These are phyloP conservation scores for Linnaemya tessellans DNA, from an alignment of 2,888 invertebrate genomes.

Conservation along the genomic window DNA sequence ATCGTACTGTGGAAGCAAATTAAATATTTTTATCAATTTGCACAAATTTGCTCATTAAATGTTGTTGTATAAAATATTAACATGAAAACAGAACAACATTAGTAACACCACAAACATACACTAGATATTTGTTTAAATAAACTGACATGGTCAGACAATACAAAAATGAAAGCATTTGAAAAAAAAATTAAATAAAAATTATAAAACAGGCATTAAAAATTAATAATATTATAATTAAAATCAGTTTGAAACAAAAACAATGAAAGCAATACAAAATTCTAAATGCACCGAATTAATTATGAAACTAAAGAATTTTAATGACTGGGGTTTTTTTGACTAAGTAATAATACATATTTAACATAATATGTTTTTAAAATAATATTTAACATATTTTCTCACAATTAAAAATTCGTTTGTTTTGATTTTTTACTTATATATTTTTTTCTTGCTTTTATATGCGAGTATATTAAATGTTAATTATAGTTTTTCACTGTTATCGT, in stretches of 20 bases:
- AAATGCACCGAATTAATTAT: background rate
- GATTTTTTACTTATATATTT: background rate
- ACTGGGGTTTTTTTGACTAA: background rate
- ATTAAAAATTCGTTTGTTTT: background rate
- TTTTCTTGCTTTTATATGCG: too few relatives aligned
- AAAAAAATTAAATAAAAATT: background rate
- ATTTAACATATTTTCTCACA: background rate
- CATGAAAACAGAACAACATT: too few relatives aligned
- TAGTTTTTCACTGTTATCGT: background rate
- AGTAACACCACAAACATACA: background rate
- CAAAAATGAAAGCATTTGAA: background rate
- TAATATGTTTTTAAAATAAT: background rate
- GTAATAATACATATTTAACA: background rate
- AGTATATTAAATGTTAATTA: background rate
- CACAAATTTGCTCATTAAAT: too few relatives aligned
- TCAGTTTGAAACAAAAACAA: too few relatives aligned
- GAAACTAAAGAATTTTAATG: background rate
- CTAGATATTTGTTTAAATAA: background rate
- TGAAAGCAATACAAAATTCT: background rate
- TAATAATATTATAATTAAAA: background rate
- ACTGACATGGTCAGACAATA: background rate
- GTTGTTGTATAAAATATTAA: too few relatives aligned
- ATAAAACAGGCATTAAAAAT: background rate
- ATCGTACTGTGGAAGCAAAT: too few relatives aligned
- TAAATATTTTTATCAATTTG: too few relatives aligned